These are phyloP conservation scores for Gallinago jamesoni DNA, from an alignment of 2,113 vertebrate genomes.

Conservation along the genomic window DNA sequence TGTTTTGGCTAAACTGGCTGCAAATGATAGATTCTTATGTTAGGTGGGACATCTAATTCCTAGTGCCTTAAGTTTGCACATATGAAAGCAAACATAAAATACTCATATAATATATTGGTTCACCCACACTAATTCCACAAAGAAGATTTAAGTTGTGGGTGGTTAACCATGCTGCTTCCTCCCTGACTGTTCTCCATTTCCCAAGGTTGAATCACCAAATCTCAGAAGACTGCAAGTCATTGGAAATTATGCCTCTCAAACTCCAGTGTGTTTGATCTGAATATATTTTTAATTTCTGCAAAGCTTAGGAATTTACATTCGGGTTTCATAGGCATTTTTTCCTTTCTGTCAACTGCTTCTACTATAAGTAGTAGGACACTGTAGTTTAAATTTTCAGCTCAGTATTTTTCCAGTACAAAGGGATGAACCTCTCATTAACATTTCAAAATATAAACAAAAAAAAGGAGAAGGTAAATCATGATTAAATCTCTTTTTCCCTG, in stretches of 20 bases:
- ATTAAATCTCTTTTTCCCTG: not conserved
- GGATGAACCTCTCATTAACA: not conserved
- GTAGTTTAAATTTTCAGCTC: not conserved
- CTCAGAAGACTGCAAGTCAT: not conserved
- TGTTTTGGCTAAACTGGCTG: not conserved
- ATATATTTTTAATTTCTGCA: not conserved
- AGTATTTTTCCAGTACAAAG: not conserved
- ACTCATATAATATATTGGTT: not conserved
- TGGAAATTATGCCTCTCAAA: not conserved
- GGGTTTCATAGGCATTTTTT: not conserved
- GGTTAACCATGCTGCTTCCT: not conserved
- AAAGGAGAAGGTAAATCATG: not conserved
- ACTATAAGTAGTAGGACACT: not conserved
- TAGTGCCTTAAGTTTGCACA: not conserved
- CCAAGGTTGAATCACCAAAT: not conserved
- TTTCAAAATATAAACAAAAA: slow-evolving; percentile 14
- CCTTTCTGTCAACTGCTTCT: not conserved
- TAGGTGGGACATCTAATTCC: not conserved
- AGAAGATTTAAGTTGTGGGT: not conserved
- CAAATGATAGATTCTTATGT: not conserved
- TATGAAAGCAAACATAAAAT: not conserved
- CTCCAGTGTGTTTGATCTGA: not conserved
- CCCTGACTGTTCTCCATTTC: not conserved
- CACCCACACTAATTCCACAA: not conserved
- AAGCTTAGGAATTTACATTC: not conserved